Evolutionary conservation across 2,797 vertebrate genomes (phyloP).

Genomic region (Pachyuromys duprasi): DNA sequence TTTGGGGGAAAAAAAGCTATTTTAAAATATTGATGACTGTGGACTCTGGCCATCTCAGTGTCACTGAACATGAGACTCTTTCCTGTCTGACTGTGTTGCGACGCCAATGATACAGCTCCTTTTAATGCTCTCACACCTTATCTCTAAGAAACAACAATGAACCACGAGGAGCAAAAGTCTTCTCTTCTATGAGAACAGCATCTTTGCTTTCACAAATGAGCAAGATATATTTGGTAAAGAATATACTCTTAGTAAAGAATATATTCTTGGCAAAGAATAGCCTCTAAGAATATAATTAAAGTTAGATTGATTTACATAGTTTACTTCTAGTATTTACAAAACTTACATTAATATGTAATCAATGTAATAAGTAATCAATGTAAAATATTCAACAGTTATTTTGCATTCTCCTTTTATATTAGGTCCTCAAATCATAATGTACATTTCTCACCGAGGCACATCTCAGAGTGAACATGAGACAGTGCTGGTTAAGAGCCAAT

Average conservation of each 20-base stretch:
- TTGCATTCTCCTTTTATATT: not conserved
- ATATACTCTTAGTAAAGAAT: too few relatives aligned
- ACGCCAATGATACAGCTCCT: not conserved
- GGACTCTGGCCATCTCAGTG: not conserved
- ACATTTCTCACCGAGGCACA: not conserved
- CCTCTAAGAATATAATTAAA: conserved; percentile 5
- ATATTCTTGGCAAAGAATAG: not conserved
- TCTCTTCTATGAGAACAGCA: not conserved
- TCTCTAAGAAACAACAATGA: not conserved
- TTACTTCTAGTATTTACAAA: not conserved
- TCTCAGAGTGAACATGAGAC: not conserved
- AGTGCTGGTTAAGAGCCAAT: not conserved
- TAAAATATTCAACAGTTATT: not conserved
- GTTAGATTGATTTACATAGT: not conserved
- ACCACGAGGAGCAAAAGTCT: not conserved
- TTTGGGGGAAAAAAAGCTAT: not conserved
- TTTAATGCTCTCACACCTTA: not conserved
- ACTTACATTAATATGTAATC: not conserved
- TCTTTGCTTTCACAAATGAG: not conserved
- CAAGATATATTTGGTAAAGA: not conserved
- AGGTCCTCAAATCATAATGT: not conserved
- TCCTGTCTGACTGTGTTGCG: not conserved
- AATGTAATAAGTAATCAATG: not conserved
- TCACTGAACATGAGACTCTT: not conserved
- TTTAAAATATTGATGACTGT: not conserved